Percentiles rank a stretch among this genome's conserved stretches.
Conservation (phyloP, 2,797 vertebrate genomes). For the Acomys russatus region DNA sequence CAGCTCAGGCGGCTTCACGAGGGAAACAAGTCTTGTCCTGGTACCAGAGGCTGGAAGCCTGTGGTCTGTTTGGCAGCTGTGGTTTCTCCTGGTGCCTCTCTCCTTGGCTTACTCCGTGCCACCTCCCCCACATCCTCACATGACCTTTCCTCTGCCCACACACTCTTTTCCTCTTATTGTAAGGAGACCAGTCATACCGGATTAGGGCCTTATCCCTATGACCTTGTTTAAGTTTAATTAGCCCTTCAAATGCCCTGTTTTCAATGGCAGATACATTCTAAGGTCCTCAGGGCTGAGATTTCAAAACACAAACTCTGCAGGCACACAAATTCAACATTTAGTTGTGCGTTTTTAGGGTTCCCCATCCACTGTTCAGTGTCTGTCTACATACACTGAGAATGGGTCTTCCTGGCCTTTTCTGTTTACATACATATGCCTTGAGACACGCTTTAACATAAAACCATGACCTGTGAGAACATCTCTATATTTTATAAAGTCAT, state of each 20-base stretch:
- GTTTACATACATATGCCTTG: not conserved
- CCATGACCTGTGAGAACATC: not conserved
- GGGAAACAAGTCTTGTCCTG: not conserved
- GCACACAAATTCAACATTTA: not conserved
- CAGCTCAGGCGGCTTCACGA: not conserved
- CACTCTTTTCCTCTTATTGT: not conserved
- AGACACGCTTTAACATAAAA: conserved; percentile 55
- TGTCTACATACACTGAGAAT: conserved; percentile 1
- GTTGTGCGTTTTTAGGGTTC: not conserved
- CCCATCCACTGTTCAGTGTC: not conserved
- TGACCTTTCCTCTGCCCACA: not conserved
- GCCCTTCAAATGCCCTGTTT: not conserved
- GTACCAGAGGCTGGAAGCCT: not conserved
- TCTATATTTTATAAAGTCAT: conserved; percentile 17
- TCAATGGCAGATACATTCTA: not conserved
- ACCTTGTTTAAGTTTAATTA: not conserved
- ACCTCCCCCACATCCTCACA: not conserved
- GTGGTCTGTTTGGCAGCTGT: not conserved
- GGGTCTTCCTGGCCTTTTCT: conserved; percentile 33
- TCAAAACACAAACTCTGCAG: not conserved
- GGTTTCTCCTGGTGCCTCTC: not conserved
- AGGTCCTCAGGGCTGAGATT: not conserved
- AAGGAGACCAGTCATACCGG: not conserved
- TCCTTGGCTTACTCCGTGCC: not conserved
- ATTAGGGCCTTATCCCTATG: not conserved